Conservation (phyloP, 2,113 vertebrate species). For the Patagioenas fasciata region DNA sequence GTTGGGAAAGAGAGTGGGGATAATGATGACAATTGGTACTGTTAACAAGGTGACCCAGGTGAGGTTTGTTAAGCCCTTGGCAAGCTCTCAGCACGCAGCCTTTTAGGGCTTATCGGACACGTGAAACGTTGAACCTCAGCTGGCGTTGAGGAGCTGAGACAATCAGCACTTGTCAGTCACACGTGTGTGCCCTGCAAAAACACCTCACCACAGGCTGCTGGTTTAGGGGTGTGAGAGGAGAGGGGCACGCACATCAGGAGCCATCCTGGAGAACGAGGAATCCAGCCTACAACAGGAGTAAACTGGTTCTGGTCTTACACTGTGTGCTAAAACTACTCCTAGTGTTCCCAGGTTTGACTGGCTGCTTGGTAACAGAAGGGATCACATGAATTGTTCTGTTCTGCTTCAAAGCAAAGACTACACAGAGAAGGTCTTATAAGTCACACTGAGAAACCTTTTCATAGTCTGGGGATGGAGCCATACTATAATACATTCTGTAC, state of each 20-base stretch:
- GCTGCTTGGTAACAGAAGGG: neutral
- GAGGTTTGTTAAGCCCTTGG: neutral
- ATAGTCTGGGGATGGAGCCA: neutral
- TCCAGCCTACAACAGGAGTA: neutral
- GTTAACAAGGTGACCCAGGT: neutral
- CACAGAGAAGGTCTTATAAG: neutral
- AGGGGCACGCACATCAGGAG: neutral
- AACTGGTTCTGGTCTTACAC: accelerated
- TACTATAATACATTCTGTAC: accelerated
- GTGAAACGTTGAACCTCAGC: accelerated
- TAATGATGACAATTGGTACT: accelerated
- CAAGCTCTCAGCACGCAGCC: neutral
- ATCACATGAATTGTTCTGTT: neutral
- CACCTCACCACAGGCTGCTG: accelerated
- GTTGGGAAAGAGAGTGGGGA: neutral
- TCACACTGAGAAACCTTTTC: neutral
- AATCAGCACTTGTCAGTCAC: neutral
- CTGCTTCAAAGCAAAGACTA: neutral
- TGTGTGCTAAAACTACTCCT: neutral
- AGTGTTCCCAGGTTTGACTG: neutral
- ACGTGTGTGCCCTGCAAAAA: neutral
- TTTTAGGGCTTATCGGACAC: neutral
- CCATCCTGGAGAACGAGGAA: neutral
- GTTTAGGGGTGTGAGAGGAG: neutral
- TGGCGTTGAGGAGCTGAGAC: neutral